A percentile compares a stretch with the other conserved stretches of the same genome.
phyloP scores from a whole-genome alignment of 2,113 vertebrate species.

The Opisthocomus hoazin region DNA sequence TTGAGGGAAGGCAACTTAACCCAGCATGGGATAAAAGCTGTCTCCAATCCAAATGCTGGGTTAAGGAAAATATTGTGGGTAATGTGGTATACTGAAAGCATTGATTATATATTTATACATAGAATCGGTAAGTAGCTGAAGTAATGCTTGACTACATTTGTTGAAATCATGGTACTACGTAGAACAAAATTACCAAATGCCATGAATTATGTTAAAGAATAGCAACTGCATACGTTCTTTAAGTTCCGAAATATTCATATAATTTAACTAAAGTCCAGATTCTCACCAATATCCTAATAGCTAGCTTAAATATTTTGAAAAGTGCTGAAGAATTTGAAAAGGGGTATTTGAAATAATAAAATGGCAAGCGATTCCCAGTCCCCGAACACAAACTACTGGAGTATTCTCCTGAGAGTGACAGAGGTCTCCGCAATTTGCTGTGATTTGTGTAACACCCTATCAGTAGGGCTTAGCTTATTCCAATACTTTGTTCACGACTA shows the following conservation, averaged over 20 bases:
- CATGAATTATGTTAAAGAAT: not conserved
- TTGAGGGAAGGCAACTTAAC: not conserved
- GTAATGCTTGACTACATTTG: not conserved
- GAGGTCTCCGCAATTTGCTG: not conserved
- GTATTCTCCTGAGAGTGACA: not conserved
- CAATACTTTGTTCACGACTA: not conserved
- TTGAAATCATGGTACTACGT: not conserved
- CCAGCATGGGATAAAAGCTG: not conserved
- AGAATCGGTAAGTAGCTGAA: not conserved
- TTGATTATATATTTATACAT: not conserved
- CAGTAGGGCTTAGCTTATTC: not conserved
- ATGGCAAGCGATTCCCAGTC: not conserved
- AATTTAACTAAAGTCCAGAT: not conserved
- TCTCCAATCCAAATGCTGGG: not conserved
- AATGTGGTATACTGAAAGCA: not conserved
- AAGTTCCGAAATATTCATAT: not conserved
- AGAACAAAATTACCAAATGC: not conserved
- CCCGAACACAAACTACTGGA: not conserved
- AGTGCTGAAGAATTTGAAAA: not conserved
- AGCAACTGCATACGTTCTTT: accelerated
- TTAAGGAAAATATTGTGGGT: not conserved
- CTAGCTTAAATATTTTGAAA: not conserved
- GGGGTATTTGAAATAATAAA: not conserved
- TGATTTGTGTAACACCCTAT: not conserved
- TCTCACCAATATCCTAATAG: not conserved